phyloP scores from a whole-genome alignment of 2,797 vertebrate species.

The Carcharodon carcharias region DNA sequence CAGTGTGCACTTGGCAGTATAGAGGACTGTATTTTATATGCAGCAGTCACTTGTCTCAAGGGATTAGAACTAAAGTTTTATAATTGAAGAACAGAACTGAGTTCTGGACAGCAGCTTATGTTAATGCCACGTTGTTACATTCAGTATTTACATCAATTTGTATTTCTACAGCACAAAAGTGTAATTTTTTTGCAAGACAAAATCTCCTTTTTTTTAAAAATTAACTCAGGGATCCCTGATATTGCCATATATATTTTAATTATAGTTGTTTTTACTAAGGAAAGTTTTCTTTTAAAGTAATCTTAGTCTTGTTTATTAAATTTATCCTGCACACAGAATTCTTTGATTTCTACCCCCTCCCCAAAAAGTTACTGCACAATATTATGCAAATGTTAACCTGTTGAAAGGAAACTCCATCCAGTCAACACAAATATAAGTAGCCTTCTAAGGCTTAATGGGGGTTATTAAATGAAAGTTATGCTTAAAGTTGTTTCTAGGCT shows the following conservation, averaged over 20 bases:
- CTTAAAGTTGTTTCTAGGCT: background rate
- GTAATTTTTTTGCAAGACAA: background rate
- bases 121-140: background rate
- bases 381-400: background rate
- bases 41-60: background rate
- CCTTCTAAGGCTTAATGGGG: background rate
- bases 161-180: background rate
- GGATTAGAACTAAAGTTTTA: background rate
- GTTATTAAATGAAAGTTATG: background rate
- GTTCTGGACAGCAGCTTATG: background rate
- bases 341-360: background rate
- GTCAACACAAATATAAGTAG: background rate
- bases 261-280: background rate
- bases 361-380: background rate
- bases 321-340: background rate
- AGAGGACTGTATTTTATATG: background rate
- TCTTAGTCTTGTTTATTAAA: constrained; percentile 14
- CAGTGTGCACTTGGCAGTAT: background rate
- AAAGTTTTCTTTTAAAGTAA: constrained; percentile 9
- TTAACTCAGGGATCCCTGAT: constrained; percentile 20
- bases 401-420: background rate
- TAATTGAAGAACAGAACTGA: background rate
- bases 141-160: background rate
- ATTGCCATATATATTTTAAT: constrained; percentile 2
- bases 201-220: background rate